These are phyloP conservation scores for Oncorhynchus keta DNA, from an alignment of 2,113 vertebrate species.

Conservation along the genomic window DNA sequence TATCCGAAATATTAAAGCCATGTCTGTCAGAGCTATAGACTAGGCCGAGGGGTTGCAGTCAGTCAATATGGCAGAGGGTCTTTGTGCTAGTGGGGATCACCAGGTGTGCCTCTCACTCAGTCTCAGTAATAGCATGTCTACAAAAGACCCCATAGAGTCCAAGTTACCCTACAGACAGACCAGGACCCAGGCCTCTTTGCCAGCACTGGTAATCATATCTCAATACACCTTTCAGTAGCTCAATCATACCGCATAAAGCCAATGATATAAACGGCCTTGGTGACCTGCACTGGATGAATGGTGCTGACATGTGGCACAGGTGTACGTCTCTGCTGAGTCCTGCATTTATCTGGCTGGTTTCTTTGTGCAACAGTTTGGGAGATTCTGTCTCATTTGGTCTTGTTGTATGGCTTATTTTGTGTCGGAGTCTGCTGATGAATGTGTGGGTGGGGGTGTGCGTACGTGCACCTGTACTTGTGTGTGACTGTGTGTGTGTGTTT, in stretches of 20 bases:
- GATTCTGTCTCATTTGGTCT: background rate
- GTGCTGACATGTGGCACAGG: slow-evolving; percentile 50
- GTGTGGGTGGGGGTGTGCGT: background rate
- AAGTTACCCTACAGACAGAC: slow-evolving; percentile 13
- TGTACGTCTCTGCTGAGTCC: slow-evolving; percentile 28
- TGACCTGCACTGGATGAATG: slow-evolving; percentile 17
- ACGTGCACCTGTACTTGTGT: background rate
- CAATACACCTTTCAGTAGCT: slow-evolving; percentile 37
- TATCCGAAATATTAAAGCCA: too few relatives aligned
- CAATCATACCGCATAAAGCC: slow-evolving; percentile 46
- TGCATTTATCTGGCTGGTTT: background rate
- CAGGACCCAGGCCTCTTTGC: slow-evolving; percentile 19
- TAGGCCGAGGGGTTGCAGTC: slow-evolving; percentile 11
- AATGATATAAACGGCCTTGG: slow-evolving; percentile 18
- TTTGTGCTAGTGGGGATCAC: slow-evolving; percentile 12
- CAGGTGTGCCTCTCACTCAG: slow-evolving; percentile 49
- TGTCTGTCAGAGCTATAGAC: slow-evolving; percentile 48
- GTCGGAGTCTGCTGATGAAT: background rate
- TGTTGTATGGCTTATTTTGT: background rate
- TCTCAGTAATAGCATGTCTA: slow-evolving; percentile 1
- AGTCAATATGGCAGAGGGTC: slow-evolving; percentile 19
- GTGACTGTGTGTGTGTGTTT: background rate
- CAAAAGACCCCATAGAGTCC: slow-evolving; percentile 33
- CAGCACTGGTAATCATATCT: slow-evolving; percentile 33
- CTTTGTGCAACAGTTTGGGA: background rate